phyloP scores from a whole-genome alignment of 2,113 vertebrate species.

The Scortum barcoo region DNA sequence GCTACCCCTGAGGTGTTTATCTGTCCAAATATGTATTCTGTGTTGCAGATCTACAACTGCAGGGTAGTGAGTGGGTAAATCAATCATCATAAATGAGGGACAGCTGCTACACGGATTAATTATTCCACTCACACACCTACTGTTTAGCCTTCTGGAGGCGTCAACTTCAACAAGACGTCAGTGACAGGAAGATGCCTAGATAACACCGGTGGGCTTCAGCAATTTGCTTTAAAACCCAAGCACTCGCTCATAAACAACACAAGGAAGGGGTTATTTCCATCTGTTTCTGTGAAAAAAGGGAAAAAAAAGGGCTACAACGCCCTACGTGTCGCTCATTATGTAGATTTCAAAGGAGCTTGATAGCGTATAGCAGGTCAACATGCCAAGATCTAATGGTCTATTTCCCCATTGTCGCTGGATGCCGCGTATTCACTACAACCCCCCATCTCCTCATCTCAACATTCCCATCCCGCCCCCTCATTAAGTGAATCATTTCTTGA shows the following conservation, averaged over 20 bases:
- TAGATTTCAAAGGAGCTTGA: constrained; percentile 58
- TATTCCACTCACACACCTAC: constrained; percentile 50
- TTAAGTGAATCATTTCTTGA: constrained; percentile 77
- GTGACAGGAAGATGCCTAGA: constrained; percentile 14
- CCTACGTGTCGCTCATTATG: constrained; percentile 56
- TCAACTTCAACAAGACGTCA: constrained; percentile 34
- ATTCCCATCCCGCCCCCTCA: constrained; percentile 65
- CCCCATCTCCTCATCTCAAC: constrained; percentile 49
- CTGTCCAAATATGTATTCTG: constrained; percentile 10
- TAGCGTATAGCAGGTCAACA: constrained; percentile 40
- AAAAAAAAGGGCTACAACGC: constrained; percentile 16
- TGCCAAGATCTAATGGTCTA: constrained; percentile 70
- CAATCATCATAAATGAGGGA: constrained; percentile 43
- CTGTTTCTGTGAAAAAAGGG: constrained; percentile 27
- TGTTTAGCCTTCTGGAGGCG: constrained; percentile 42
- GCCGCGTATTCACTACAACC: constrained; percentile 44
- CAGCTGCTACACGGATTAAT: constrained; percentile 40
- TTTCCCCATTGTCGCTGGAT: constrained; percentile 53
- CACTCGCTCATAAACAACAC: constrained; percentile 14
- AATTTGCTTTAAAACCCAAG: constrained; percentile 1
- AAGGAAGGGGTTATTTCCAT: constrained; percentile 13
- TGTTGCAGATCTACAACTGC: constrained; percentile 20
- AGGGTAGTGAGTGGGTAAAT: constrained; percentile 16
- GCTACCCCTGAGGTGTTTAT: neutral
- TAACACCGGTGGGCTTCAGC: neutral